These are phyloP conservation scores for Meliscaeva auricollis DNA, from an alignment of 2,888 invertebrate genomes.

Conservation along the genomic window DNA sequence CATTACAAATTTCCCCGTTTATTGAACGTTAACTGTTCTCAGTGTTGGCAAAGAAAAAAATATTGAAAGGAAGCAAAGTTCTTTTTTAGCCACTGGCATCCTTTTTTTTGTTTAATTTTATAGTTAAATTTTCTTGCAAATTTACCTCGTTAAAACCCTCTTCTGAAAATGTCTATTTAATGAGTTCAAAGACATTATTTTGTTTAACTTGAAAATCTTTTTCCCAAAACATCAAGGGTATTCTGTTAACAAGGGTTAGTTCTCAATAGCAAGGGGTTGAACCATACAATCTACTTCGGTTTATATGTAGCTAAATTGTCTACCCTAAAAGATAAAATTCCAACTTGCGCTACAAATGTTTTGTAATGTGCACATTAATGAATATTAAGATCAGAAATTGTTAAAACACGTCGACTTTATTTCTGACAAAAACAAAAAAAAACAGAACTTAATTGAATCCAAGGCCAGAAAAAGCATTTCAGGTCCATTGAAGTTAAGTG, in stretches of 20 bases:
- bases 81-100: no score
- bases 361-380: conserved; percentile 1
- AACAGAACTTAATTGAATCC: conserved; percentile 12
- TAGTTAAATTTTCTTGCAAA: background rate
- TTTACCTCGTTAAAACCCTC: background rate
- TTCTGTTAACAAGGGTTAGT: background rate
- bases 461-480: conserved; percentile 4
- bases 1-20: no score
- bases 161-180: background rate
- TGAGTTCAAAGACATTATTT: background rate
- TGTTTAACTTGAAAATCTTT: background rate
- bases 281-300: no score
- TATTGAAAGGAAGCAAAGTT: no score
- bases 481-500: conserved; percentile 19
- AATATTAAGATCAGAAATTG: conserved; percentile 21
- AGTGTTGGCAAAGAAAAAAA: no score
- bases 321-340: background rate
- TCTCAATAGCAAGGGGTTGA: background rate
- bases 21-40: no score
- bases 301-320: background rate
- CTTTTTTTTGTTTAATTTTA: no score
- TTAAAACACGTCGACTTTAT: conserved; percentile 14
- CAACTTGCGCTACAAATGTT: background rate
- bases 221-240: background rate
- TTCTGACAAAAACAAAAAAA: conserved; percentile 3